phyloP scores from a whole-genome alignment of 2,113 vertebrate species.

The Esox niger region DNA sequence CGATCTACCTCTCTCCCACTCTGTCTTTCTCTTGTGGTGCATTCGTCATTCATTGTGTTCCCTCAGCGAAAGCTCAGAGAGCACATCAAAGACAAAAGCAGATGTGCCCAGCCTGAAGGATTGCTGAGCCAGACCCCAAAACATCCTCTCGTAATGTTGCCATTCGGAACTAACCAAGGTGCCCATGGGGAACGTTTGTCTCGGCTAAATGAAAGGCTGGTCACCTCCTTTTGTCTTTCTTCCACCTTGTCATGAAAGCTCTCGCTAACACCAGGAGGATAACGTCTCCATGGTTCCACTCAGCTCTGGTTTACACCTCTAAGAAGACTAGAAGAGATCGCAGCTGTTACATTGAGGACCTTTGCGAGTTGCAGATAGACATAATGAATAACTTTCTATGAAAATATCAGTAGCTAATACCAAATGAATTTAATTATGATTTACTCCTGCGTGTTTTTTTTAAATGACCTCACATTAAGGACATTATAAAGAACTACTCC shows the following conservation, averaged over 20 bases:
- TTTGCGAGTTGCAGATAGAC: neutral
- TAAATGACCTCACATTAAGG: neutral
- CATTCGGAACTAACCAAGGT: neutral
- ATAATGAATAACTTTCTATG: neutral
- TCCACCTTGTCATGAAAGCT: constrained; percentile 10
- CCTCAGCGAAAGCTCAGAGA: neutral
- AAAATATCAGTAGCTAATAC: neutral
- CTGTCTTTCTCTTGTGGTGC: neutral
- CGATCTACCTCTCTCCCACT: neutral
- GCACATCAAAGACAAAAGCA: constrained; percentile 23
- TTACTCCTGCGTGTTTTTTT: neutral
- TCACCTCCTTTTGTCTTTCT: constrained; percentile 34
- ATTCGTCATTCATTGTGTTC: neutral
- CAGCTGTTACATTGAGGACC: too few relatives aligned
- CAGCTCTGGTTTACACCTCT: constrained; percentile 4
- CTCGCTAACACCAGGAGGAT: constrained; percentile 20
- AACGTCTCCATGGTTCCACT: constrained; percentile 35
- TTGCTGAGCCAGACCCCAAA: neutral
- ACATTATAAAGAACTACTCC: neutral
- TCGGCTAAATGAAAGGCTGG: neutral
- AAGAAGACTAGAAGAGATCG: too few relatives aligned
- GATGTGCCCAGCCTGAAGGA: neutral
- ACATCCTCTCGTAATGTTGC: neutral
- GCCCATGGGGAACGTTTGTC: neutral
- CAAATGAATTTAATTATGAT: neutral